Conservation (phyloP, 2,888 invertebrate species). For the Hofmannophila pseudospretella region DNA sequence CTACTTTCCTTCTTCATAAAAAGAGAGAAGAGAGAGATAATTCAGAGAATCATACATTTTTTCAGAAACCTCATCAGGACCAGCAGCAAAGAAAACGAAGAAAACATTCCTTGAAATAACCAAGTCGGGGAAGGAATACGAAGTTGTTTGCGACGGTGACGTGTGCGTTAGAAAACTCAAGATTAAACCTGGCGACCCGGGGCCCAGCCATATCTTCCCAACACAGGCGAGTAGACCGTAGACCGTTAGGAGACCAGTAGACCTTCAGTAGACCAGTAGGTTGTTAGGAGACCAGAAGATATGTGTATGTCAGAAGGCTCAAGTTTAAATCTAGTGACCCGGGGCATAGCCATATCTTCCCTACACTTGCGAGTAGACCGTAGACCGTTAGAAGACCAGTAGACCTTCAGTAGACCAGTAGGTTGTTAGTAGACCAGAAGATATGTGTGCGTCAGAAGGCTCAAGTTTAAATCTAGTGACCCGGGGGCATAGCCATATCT, state of each 20-base stretch:
- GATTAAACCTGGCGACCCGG: conserved; percentile 28
- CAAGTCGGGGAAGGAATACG: conserved; percentile 31
- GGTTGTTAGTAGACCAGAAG: no score
- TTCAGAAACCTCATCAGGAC: conserved; percentile 27
- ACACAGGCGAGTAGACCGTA: conserved; percentile 1
- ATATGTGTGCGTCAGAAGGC: conserved; percentile 60
- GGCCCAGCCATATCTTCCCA: conserved; percentile 32
- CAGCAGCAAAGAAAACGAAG: conserved; percentile 39
- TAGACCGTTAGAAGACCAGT: not conserved
- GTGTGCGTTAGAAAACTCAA: conserved; percentile 57
- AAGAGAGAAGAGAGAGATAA: not conserved
- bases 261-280: conserved; percentile 1
- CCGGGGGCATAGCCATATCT: conserved; percentile 41
- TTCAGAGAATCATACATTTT: not conserved
- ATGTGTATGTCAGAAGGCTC: conserved; percentile 59
- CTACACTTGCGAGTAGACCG: not conserved
- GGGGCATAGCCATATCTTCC: conserved; percentile 35
- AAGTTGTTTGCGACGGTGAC: conserved; percentile 73
- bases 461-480: conserved; percentile 25
- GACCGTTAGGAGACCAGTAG: not conserved
- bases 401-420: conserved; percentile 1
- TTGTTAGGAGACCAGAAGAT: no score
- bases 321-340: conserved; percentile 27
- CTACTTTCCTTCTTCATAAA: no score
- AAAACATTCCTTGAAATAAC: conserved; percentile 25